Percentiles rank a stretch among this genome's conserved stretches.
Evolutionary conservation across 2,888 invertebrate species (phyloP).

Genomic region (Cremastinae sp.): DNA sequence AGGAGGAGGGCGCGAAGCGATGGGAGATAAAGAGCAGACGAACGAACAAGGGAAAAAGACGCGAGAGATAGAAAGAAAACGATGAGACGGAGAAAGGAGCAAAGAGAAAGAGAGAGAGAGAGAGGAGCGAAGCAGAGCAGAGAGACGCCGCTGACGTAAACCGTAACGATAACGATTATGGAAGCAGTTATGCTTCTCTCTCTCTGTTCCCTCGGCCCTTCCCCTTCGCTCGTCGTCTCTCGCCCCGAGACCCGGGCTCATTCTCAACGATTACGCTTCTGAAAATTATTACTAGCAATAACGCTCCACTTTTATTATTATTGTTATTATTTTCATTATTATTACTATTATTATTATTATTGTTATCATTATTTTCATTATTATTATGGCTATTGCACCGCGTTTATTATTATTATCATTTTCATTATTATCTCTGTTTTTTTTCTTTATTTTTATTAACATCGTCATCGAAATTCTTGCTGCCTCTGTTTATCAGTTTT

Average conservation of each 20-base stretch:
- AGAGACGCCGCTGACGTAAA: constrained; percentile 76
- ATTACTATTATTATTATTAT: constrained; percentile 63
- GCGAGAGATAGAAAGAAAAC: constrained; percentile 22
- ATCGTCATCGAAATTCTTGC: not conserved
- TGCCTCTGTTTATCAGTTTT: no score
- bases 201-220: constrained; percentile 14
- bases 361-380: constrained; percentile 64
- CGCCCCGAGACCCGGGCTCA: constrained; percentile 71
- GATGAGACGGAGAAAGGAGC: constrained; percentile 41
- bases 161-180: constrained; percentile 81
- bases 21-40: constrained; percentile 11
- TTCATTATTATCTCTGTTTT: not conserved
- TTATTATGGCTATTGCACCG: constrained; percentile 46
- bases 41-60: constrained; percentile 33
- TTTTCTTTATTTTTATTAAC: not conserved
- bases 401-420: no score
- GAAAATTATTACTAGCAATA: constrained; percentile 80
- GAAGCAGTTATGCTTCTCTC: constrained; percentile 75
- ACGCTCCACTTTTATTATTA: constrained; percentile 78
- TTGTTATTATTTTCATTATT: constrained; percentile 74
- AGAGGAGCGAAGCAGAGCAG: constrained; percentile 39
- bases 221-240: constrained; percentile 6
- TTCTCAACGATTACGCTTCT: constrained; percentile 80
- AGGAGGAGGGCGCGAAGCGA: no score
- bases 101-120: constrained; percentile 25